These are phyloP conservation scores for Drosophila yakuba DNA, from an alignment of 1,140 invertebrate species.

Conservation along the genomic window DNA sequence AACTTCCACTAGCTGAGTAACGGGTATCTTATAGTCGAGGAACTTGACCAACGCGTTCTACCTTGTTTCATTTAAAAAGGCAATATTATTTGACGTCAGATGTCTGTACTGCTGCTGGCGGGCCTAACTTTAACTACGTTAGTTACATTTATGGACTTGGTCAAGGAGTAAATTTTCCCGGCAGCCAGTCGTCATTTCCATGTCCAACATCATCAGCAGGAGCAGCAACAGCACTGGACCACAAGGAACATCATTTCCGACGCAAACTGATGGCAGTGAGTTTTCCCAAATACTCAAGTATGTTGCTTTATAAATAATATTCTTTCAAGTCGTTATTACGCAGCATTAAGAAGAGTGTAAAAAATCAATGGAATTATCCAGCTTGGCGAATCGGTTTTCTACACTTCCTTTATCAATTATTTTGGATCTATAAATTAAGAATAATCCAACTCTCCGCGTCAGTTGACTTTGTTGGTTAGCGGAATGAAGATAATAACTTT, in stretches of 20 bases:
- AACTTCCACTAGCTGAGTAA: no score
- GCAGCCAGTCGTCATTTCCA: conserved; percentile 42
- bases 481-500: background rate
- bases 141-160: conserved; percentile 27
- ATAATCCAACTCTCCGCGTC: no score
- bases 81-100: conserved; percentile 16
- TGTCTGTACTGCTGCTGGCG: conserved; percentile 45
- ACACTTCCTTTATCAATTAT: background rate
- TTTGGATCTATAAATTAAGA: background rate
- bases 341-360: no score
- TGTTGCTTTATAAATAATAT: background rate
- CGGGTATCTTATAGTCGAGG: no score
- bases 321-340: no score
- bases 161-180: conserved; percentile 20
- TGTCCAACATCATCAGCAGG: conserved; percentile 19
- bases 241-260: conserved; percentile 72
- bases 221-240: conserved; percentile 47
- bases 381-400: background rate
- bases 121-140: conserved; percentile 31
- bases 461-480: background rate
- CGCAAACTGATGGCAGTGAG: conserved; percentile 60
- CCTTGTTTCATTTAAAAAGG: conserved; percentile 32
- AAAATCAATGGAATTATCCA: background rate
- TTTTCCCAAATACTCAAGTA: conserved; percentile 20
- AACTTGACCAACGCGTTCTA: no score